phyloP scores from a whole-genome alignment of 2,113 vertebrate genomes.

The Chaenogobius annularis region DNA sequence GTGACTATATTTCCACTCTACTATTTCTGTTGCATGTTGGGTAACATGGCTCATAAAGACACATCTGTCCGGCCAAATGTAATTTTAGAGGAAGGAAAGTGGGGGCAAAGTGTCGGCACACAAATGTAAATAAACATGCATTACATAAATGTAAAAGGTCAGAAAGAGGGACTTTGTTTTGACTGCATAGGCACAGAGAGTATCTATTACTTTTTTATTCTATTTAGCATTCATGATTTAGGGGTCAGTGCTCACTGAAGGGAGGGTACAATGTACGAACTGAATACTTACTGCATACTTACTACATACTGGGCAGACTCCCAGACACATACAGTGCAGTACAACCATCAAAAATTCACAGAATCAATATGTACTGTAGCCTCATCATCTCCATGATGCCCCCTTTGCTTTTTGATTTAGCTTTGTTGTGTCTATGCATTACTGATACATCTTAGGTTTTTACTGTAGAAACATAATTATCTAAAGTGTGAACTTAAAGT shows the following conservation, averaged over 20 bases:
- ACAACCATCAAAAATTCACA: too few relatives aligned
- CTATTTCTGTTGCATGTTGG: slow-evolving; percentile 31
- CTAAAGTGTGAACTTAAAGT: background rate
- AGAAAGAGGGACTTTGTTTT: background rate
- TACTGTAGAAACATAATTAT: background rate
- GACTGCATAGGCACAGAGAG: background rate
- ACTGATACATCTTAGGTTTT: background rate
- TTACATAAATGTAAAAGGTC: background rate
- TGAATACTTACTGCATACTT: too few relatives aligned
- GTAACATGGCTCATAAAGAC: slow-evolving; percentile 26
- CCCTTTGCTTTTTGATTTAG: background rate
- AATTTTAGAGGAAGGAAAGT: slow-evolving; percentile 14
- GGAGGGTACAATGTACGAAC: background rate
- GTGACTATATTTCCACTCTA: slow-evolving; percentile 7
- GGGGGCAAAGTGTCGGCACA: slow-evolving; percentile 3
- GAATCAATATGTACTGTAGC: too few relatives aligned
- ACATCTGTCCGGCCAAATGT: slow-evolving; percentile 23
- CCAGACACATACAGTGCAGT: background rate
- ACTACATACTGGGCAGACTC: background rate
- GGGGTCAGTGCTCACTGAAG: background rate
- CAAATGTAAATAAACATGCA: slow-evolving; percentile 14
- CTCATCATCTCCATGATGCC: background rate
- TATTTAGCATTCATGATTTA: background rate
- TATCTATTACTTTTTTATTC: background rate
- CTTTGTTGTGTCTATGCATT: background rate